Evolutionary conservation across 1,140 invertebrate species (phyloP), one percentile per base, ranked within the genome.

Genomic region (Lethrus apterus): DNA sequence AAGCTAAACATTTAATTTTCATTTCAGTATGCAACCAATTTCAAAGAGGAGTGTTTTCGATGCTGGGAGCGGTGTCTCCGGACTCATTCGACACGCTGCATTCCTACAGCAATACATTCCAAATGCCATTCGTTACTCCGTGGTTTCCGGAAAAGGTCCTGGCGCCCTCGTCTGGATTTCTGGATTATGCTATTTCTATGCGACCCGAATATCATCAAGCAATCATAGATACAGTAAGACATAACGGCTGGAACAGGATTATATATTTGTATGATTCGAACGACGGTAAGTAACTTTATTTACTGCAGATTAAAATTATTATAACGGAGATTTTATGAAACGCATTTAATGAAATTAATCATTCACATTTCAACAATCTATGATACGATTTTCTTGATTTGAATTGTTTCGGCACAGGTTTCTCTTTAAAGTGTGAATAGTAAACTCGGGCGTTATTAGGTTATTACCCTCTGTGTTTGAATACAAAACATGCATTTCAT

Each of bases 191-290:
- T 24, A 85, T 92, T 58, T 91, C 87, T 63, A 88, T 97, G 85
- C 73, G 89, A 35, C 93, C 93, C n/a, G 86, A 93, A 69, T 94
- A 94, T 70, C 89, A 94, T 68, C 81, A 83, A 57, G 92, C 92
- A 26, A 86, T 97, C 59, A 84, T 95, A 54, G 92, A 95, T 71
- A 87, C 91, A 15, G 90, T 96, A 52, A 74, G 81, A 50, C 84
- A 89, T 67, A 95, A 95, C 65, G 81, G 83, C 32, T 97, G 93
- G 92, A 81, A 81, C 54, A 85, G 85, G 63, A 88, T 97, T 58
- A 89, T 94, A 63, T 97, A 93, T 71, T 75, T 97, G 46, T 96
- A 95, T 66, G 89, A 94, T 70, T 93, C 90, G 4, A 88, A 94
- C 64, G 91, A 94, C 68, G 92, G 93, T 94, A 73, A 84, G 84